A percentile compares a stretch with the other conserved stretches of the same genome.
Evolutionary conservation across 2,797 vertebrate genomes (phyloP).

Genomic region (Chromis chromis): DNA sequence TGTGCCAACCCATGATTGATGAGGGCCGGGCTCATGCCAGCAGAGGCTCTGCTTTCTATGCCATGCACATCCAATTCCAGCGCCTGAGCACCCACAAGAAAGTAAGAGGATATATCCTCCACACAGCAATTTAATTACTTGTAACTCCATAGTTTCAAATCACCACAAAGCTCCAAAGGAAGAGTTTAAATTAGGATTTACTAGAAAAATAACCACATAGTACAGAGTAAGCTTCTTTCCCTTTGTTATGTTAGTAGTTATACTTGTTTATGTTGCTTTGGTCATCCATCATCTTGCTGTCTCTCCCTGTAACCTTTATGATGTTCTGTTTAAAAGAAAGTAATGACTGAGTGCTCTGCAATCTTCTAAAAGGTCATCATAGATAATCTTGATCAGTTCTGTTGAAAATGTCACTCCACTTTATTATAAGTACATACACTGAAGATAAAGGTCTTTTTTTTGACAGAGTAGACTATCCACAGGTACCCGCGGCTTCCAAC

Average conservation of each 20-base stretch:
- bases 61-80: conserved; percentile 43
- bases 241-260: not conserved
- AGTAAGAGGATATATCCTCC: not conserved
- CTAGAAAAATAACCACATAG: conserved; percentile 13
- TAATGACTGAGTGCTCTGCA: conserved; percentile 2
- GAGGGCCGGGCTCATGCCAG: conserved; percentile 67
- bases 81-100: conserved; percentile 12
- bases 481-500: conserved; percentile 28
- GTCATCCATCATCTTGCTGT: conserved; percentile 6
- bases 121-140: conserved; percentile 42
- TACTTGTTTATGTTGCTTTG: conserved; percentile 9
- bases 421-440: conserved; percentile 33
- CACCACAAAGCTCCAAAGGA: conserved; percentile 15
- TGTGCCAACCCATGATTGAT: conserved; percentile 80
- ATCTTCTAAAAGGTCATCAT: conserved; percentile 38
- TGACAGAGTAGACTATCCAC: not conserved
- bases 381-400: conserved; percentile 13
- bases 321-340: conserved; percentile 31
- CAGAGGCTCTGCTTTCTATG: conserved; percentile 60
- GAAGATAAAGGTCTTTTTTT: conserved; percentile 7
- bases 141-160: conserved; percentile 10
- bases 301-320: not conserved
- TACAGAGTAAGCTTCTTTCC: not conserved
- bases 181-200: conserved; percentile 15
- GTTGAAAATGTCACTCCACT: conserved; percentile 27